phyloP scores from a whole-genome alignment of 2,113 vertebrate genomes.

The Ceratotherium simum region DNA sequence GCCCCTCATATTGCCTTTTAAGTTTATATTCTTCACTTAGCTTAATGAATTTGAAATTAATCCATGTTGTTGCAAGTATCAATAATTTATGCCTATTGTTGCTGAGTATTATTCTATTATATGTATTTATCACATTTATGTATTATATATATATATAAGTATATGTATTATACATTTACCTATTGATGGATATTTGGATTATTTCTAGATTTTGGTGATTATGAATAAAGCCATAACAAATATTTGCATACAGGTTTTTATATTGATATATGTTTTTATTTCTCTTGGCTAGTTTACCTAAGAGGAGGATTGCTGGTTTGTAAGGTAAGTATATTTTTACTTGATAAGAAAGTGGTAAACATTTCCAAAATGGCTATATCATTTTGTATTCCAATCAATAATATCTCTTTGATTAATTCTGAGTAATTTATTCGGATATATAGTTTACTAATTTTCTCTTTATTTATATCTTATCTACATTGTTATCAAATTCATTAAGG shows the following conservation, averaged over 20 bases:
- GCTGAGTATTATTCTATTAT: background rate
- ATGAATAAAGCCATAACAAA: background rate
- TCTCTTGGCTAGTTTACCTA: background rate
- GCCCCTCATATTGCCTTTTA: background rate
- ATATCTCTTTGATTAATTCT: background rate
- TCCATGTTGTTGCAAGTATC: background rate
- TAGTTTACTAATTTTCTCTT: background rate
- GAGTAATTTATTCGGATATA: background rate
- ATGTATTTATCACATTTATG: background rate
- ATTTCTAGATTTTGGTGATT: background rate
- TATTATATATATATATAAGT: too few relatives aligned
- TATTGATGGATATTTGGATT: background rate
- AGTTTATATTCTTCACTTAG: background rate
- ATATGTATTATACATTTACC: background rate
- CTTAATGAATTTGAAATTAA: background rate
- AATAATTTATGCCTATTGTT: background rate
- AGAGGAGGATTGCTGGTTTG: background rate
- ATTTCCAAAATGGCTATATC: background rate
- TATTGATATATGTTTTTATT: background rate
- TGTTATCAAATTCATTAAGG: background rate
- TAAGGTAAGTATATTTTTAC: background rate
- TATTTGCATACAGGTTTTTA: background rate
- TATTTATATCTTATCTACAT: background rate
- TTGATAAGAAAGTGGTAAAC: background rate
- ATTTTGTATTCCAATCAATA: background rate